Evolutionary conservation across 2,797 vertebrate genomes (phyloP), one percentile per base, ranked within the genome.

Genomic region (Cirrhinus molitorella): DNA sequence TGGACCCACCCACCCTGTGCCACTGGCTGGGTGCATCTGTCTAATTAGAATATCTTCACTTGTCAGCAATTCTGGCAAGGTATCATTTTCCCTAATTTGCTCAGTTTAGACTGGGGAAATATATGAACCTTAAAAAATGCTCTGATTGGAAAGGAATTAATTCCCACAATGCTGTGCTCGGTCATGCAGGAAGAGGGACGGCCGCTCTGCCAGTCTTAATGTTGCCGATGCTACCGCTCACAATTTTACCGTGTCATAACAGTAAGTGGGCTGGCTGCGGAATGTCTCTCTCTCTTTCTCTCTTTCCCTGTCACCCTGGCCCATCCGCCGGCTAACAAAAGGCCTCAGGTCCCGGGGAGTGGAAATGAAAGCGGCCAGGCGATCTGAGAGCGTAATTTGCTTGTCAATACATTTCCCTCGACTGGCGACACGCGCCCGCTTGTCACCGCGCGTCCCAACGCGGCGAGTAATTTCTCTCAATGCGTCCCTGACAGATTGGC

Each of bases 41-140:
- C 95, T 97, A 97, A 97, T 98, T 97, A 98, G 97, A 96, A 96
- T 96, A 96, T 97, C 94, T 96, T 94, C 91, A 90, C 94, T 95
- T 96, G 96, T 97, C 97, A 97, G 95, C 94, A 94, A 83, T 92
- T 94, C 95, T 95, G 95, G 96, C 96, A 97, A 97, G 96, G 95
- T 96, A 96, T 98, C 97, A 98, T 99, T 97, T 99, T 96, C 96
- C 94, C 95, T 96, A 95, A 97, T 98, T 97, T 97, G 96, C 97
- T 96, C 95, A 93, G 95, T 97, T 98, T 96, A 96, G 94, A 97
- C 96, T 97, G 95, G 96, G 95, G 96, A 97, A 96, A 97, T 98
- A 97, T 97, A 96, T 97, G 97, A 98, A 96, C 95, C 96, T 96
- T 72, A 74, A 97, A 97, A 94, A 96, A 97, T 95, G 85, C 95